Evolutionary conservation across 2,113 vertebrate species (phyloP).

Genomic region (Cavia aperea): DNA sequence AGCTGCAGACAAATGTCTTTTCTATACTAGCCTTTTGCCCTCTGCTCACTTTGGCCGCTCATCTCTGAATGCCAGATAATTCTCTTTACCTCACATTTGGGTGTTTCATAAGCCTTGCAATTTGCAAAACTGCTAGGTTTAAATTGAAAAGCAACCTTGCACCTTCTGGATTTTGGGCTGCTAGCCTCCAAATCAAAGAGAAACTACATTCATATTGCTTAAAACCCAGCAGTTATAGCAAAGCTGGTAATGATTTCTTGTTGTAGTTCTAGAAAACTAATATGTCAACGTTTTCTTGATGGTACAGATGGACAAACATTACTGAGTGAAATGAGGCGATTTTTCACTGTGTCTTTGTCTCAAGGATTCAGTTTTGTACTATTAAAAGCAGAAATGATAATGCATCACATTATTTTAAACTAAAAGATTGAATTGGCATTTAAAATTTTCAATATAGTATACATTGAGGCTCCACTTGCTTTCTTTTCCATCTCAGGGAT

Average conservation of each 20-base stretch:
- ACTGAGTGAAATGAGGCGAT: not conserved
- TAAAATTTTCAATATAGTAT: not conserved
- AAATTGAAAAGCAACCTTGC: not conserved
- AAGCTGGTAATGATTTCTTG: not conserved
- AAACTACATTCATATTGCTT: not conserved
- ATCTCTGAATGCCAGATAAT: conserved; percentile 31
- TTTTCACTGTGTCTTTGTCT: not conserved
- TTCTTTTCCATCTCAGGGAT: not conserved
- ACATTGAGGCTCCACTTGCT: not conserved
- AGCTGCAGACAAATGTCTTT: not conserved
- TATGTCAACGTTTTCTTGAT: not conserved
- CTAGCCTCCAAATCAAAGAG: not conserved
- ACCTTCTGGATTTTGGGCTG: not conserved
- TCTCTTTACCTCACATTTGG: not conserved
- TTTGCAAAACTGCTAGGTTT: conserved; percentile 51
- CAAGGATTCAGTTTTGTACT: not conserved
- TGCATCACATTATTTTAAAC: not conserved
- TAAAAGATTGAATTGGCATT: not conserved
- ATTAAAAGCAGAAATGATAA: not conserved
- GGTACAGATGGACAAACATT: not conserved
- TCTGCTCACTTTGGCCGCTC: not conserved
- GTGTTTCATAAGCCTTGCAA: conserved; percentile 27
- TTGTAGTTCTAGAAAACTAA: not conserved
- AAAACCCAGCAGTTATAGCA: not conserved
- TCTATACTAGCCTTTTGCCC: not conserved